phyloP scores from a whole-genome alignment of 2,797 vertebrate genomes.

The Alouatta caraya region DNA sequence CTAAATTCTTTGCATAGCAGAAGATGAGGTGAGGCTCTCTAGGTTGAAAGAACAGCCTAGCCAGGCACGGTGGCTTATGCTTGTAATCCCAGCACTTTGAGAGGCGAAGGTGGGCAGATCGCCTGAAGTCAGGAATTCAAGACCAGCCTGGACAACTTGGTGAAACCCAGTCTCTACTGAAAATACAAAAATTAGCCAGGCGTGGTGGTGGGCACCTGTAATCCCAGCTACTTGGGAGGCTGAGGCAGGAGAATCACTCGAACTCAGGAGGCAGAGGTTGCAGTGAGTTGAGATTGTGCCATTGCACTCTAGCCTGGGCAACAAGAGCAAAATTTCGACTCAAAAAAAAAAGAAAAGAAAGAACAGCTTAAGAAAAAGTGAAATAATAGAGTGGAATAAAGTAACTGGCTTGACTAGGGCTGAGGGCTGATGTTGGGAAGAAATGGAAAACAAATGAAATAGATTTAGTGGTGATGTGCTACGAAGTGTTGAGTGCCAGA shows the following conservation, averaged over 20 bases:
- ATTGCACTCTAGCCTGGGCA: too few species aligned
- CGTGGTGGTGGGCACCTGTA: not conserved
- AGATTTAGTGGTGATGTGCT: not conserved
- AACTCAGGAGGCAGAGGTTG: too few species aligned
- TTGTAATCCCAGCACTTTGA: too few species aligned
- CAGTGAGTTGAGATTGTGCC: too few species aligned
- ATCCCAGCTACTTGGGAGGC: too few species aligned
- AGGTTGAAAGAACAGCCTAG: not conserved
- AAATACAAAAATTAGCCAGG: not conserved
- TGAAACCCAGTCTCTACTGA: not conserved
- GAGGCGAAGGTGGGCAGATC: too few species aligned
- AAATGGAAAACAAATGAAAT: not conserved
- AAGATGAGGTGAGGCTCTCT: not conserved
- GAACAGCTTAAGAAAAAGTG: not conserved
- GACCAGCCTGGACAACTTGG: not conserved
- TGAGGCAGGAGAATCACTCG: too few species aligned
- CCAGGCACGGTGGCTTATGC: too few species aligned
- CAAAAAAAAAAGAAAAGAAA: not conserved
- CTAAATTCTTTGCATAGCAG: not conserved
- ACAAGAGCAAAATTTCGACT: too few species aligned
- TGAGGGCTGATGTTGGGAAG: not conserved
- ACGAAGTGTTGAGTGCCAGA: not conserved
- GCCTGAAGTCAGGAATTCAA: not conserved
- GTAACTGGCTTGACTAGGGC: not conserved
- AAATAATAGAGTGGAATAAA: not conserved